Conservation (phyloP, 2,113 vertebrate genomes). For the Bos javanicus region DNA sequence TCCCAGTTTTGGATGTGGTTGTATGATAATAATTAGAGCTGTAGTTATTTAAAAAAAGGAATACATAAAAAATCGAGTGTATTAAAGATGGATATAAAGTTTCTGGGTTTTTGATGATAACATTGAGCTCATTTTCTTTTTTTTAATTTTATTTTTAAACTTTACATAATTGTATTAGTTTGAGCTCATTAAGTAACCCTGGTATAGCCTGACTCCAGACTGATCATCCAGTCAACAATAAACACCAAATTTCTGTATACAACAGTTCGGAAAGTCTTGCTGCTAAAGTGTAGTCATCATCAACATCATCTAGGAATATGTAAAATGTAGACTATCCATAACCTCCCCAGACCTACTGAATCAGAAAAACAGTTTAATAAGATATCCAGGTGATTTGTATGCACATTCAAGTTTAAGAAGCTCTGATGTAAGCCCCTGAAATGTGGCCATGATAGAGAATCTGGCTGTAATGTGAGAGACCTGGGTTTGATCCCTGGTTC, state of each 20-base stretch:
- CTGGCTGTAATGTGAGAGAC: neutral
- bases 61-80: neutral
- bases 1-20: neutral
- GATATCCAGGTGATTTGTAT: neutral
- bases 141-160: too few relatives aligned
- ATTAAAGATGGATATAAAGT: neutral
- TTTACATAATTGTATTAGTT: too few relatives aligned
- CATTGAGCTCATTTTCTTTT: neutral
- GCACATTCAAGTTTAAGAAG: neutral
- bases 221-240: neutral
- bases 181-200: neutral
- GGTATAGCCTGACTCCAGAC: neutral
- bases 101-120: neutral
- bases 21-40: too few relatives aligned
- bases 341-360: neutral
- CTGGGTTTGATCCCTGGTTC: neutral
- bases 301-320: neutral
- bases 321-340: neutral
- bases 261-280: neutral
- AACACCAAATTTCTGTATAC: neutral
- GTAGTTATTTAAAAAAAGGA: neutral
- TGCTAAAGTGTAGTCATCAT: neutral
- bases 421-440: neutral
- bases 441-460: neutral
- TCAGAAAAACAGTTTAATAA: neutral